Evolutionary conservation across 2,888 invertebrate genomes (phyloP).

Genomic region (Liopterus haemorrhoidalis): DNA sequence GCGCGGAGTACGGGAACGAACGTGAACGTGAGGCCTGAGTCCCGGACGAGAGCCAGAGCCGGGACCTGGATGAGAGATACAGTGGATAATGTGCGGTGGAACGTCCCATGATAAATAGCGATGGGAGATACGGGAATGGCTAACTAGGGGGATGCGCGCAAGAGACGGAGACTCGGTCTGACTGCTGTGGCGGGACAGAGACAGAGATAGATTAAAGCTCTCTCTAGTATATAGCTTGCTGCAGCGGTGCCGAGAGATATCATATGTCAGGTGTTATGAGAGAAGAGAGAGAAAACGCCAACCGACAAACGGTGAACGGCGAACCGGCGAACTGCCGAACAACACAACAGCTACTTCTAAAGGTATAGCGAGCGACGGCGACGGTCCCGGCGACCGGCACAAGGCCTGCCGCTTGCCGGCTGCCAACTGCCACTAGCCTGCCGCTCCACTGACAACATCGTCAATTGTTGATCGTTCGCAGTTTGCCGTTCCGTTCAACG

Average conservation of each 20-base stretch:
- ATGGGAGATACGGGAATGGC: constrained; percentile 24
- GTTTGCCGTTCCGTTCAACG: too few species aligned
- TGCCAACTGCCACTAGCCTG: constrained; percentile 1
- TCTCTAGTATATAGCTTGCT: constrained; percentile 2
- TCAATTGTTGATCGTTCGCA: too few species aligned
- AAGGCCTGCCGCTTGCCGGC: constrained; percentile 1
- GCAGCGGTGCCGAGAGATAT: constrained; percentile 21
- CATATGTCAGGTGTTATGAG: constrained; percentile 24
- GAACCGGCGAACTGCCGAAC: neutral
- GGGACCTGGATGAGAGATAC: constrained; percentile 17
- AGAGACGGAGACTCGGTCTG: too few species aligned
- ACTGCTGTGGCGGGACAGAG: constrained; percentile 18
- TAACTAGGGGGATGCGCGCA: constrained; percentile 24
- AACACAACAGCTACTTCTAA: too few species aligned
- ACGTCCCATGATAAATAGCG: constrained; percentile 24
- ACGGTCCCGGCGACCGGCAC: neutral
- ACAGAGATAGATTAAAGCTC: constrained; percentile 18
- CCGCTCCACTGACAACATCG: neutral
- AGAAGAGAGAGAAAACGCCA: constrained; percentile 19
- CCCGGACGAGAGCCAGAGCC: constrained; percentile 7
- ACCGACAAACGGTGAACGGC: neutral
- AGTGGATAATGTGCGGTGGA: constrained; percentile 25
- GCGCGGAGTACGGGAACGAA: neutral
- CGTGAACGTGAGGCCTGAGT: neutral
- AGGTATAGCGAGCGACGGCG: neutral